A percentile compares a stretch with the other conserved stretches of the same genome.
phyloP scores from a whole-genome alignment of 1,140 invertebrate species.

The Akabosia matsudoensis region DNA sequence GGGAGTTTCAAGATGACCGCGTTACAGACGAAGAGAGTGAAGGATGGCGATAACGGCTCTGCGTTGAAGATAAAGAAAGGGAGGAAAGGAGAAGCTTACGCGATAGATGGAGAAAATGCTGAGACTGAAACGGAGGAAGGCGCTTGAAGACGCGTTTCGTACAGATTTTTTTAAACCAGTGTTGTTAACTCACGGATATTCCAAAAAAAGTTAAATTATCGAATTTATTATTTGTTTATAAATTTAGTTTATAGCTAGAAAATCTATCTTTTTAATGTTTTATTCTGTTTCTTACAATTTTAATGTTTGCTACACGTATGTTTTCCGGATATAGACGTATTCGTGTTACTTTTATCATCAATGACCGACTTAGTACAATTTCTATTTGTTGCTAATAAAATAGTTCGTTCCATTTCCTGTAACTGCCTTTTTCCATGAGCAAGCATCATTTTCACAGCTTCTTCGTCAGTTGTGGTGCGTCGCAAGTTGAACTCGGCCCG shows the following conservation, averaged over 20 bases:
- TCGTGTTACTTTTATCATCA: too few species aligned
- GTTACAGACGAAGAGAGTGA: neutral
- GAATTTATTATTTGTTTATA: too few species aligned
- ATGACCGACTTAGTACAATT: neutral
- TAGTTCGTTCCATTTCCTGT: conserved; percentile 19
- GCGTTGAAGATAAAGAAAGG: neutral
- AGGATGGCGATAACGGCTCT: neutral
- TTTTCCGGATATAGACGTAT: too few species aligned
- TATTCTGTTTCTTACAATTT: too few species aligned
- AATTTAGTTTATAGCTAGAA: too few species aligned
- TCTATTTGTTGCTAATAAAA: conserved; percentile 20
- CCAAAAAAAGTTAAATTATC: too few species aligned
- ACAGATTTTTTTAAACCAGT: too few species aligned
- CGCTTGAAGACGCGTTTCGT: neutral
- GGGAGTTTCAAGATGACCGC: neutral
- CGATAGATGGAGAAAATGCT: neutral
- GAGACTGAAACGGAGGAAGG: conserved; percentile 10
- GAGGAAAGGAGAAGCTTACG: neutral
- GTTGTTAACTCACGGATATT: too few species aligned
- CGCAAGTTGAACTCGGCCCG: conserved; percentile 5
- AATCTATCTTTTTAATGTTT: too few species aligned
- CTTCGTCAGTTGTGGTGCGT: neutral
- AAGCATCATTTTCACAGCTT: neutral
- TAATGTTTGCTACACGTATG: too few species aligned
- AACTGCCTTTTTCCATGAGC: conserved; percentile 17